phyloP scores from a whole-genome alignment of 2,888 invertebrate species.

The Bombyx huttoni region DNA sequence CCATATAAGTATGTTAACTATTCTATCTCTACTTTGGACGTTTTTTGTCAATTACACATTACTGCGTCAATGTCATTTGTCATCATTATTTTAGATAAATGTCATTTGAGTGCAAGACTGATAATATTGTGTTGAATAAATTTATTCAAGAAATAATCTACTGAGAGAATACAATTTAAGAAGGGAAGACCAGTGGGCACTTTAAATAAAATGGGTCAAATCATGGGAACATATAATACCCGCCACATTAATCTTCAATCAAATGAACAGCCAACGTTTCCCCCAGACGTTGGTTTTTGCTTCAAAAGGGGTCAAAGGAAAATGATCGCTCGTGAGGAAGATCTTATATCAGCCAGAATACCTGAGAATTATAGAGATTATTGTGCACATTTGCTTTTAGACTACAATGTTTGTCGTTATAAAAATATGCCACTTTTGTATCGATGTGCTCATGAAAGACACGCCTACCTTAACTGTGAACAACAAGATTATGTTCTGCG shows the following conservation, averaged over 20 bases:
- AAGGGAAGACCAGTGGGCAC: no score
- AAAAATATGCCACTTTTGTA: conserved; percentile 77
- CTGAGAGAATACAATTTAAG: no score
- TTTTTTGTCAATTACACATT: no score
- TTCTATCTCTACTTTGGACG: no score
- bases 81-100: no score
- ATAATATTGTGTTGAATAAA: no score
- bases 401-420: conserved; percentile 77
- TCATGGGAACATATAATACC: conserved; percentile 28
- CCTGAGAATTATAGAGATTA: conserved; percentile 80
- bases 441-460: conserved; percentile 80
- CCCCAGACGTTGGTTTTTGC: conserved; percentile 78
- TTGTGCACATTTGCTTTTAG: conserved; percentile 82
- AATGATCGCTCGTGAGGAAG: conserved; percentile 78
- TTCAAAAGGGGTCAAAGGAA: conserved; percentile 78
- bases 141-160: no score
- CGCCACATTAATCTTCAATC: conserved; percentile 32
- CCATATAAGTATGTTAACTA: no score
- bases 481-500: conserved; percentile 81
- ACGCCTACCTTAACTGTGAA: conserved; percentile 81
- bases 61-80: no score
- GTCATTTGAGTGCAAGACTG: no score
- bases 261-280: conserved; percentile 74
- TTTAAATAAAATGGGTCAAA: conserved; percentile 31
- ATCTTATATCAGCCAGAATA: conserved; percentile 82